Base-by-base conservation (phyloP, 2,113 vertebrate genomes). In the Dromas ardeola region DNA sequence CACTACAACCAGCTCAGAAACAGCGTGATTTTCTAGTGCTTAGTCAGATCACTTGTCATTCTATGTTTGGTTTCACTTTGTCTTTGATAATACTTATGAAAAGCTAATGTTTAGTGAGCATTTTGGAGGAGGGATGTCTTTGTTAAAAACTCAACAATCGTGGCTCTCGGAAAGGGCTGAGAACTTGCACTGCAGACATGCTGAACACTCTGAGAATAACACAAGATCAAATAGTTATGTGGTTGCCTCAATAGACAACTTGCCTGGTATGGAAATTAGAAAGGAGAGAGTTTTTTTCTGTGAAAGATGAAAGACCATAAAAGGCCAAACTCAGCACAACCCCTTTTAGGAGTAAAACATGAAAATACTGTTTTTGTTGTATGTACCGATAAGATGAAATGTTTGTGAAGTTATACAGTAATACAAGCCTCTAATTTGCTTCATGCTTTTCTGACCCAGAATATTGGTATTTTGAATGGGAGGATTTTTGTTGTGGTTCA, bases 261-360 rank as follows among this genome's bases (percentile, higher is more conserved):
- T 93, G 53, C 29, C 50, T 92, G 62, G 9, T 74, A 73, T 83
- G 49, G 66, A 88, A 96, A 62, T 92, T 23, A 50, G 16, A 86
- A 86, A 80, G 13, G 10, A 65, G 40, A 83, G 40, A 34, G 36
- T 13, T 58, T 90, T 82, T 69, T 52, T 8, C 61, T 32, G 15
- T 59, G 40, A 19, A 84, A 93, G 73, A 58, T 38, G 36, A 62
- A 95, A 95, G 45, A 91, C 53, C 45, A 62, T 77, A 87, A 94
- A 95, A 95, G 81, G 66, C 30, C 66, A 83, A 93, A 95, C 25
- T 65, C 81, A 88, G 88, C 15, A 90, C 52, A 87, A 76, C 5
- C 5, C 7, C 18, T 82, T 91, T 86, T 42, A 49, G 45, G 84
- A 79, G 34, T 49, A 76, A 92, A 96, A 85, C 34, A 58, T 5